Base-by-base conservation (phyloP, 35 echinoderm and acorn worm species). In the Hemicentrotus pulcherrimus region DNA sequence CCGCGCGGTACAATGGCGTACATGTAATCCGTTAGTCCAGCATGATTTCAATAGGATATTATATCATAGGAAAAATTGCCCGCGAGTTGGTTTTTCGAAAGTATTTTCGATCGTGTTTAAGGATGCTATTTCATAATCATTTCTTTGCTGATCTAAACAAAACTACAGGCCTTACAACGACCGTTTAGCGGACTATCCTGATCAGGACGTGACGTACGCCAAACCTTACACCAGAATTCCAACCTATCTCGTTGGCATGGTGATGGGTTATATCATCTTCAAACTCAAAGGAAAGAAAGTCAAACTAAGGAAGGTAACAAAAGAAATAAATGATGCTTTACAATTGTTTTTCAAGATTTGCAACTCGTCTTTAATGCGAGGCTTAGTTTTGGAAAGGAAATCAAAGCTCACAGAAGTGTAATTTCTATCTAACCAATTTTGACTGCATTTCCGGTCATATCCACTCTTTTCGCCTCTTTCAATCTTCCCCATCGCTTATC, bases 201-300 rank as follows among this genome's bases (percentile, higher is more conserved):
- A 46, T 3, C 9, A 89, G 18, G 87, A 89, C 31, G 31, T 46
- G 9, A n/a, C 41, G 0, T 59, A 85, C n/a, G 70, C n/a, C 59
- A 94, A 94, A 85, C 94, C 94, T 22, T 94, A 94, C 32, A 94
- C 94, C 52, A 47, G 94, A 41, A 94, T 94, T 35, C 31, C 94
- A 65, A 59, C 94, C 32, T 94, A 94, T 32, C 31, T 94, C 9
- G 58, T 94, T 31, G 94, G 94, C 52, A 94, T 94, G 94, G 58
- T 94, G n/a, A 78, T 85, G 31, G 94, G 52, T 12, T 94, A 94
- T 28, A 78, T 94, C 13, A 31, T 94, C 19, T 59, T 94, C 30
- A 71, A 31, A 32, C 58, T 70, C 22, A 41, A 45, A 70, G 61
- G 31, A 24, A 70, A 70, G 41, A 94, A 46, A 85, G 52, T 94